phyloP scores from a whole-genome alignment of 2,797 vertebrate genomes.

The Eupleurogrammus muticus region DNA sequence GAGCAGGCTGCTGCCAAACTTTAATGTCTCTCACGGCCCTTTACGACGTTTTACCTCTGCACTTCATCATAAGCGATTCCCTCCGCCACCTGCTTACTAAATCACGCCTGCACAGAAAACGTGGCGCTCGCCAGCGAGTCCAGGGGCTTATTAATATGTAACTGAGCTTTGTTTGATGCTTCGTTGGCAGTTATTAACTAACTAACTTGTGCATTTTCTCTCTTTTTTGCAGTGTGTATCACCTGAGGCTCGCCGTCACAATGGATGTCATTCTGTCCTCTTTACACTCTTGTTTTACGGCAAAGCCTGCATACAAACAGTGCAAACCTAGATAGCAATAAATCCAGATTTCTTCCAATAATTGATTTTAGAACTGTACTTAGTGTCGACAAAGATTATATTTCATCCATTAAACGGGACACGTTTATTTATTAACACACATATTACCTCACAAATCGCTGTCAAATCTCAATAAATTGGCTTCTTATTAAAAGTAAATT shows the following conservation, averaged over 20 bases:
- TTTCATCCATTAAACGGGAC: not conserved
- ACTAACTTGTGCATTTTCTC: conserved; percentile 25
- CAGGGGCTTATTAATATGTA: conserved; percentile 38
- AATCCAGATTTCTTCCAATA: conserved; percentile 39
- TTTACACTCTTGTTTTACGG: conserved; percentile 54
- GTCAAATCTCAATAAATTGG: conserved; percentile 1
- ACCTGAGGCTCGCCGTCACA: conserved; percentile 66
- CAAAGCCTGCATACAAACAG: conserved; percentile 71
- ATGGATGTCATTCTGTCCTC: conserved; percentile 78
- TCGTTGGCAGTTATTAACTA: conserved; percentile 1
- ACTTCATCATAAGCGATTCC: conserved; percentile 30
- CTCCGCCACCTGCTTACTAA: conserved; percentile 21
- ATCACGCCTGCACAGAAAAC: conserved; percentile 27
- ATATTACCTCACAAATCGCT: conserved; percentile 77
- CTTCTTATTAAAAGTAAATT: conserved; percentile 23
- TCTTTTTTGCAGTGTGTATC: conserved; percentile 79
- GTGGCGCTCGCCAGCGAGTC: not conserved
- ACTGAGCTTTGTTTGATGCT: conserved; percentile 16
- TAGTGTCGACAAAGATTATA: not conserved
- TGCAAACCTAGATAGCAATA: conserved; percentile 82
- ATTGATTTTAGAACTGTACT: conserved; percentile 16
- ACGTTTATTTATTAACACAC: conserved; percentile 17
- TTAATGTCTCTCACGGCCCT: not conserved
- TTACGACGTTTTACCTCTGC: conserved; percentile 18
- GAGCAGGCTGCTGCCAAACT: not conserved